phyloP scores from a whole-genome alignment of 2,797 vertebrate species.

The Ceryle rudis region DNA sequence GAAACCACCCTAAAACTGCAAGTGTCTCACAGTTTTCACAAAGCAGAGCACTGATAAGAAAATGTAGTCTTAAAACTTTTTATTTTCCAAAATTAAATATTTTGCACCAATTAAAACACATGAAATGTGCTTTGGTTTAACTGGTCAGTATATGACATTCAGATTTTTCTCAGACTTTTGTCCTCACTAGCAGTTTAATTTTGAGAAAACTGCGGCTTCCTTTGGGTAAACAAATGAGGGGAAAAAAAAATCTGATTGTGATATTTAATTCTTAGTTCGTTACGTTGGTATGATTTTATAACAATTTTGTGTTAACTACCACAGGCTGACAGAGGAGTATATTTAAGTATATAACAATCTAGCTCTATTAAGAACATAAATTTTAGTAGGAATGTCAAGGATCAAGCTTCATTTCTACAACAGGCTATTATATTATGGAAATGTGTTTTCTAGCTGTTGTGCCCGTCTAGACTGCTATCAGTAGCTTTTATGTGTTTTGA shows the following conservation, averaged over 20 bases:
- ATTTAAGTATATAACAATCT: not conserved
- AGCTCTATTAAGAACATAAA: not conserved
- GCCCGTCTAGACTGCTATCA: constrained; percentile 51
- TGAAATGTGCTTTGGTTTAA: not conserved
- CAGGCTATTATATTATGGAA: constrained; percentile 30
- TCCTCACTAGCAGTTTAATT: not conserved
- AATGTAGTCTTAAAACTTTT: not conserved
- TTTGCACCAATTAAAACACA: not conserved
- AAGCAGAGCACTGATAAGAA: not conserved
- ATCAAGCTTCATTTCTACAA: not conserved
- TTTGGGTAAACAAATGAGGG: not conserved
- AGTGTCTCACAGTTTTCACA: not conserved
- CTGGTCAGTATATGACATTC: not conserved
- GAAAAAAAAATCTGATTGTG: not conserved
- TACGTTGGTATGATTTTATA: not conserved
- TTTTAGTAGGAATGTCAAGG: not conserved
- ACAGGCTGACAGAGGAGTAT: not conserved
- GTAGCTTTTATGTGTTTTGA: constrained; percentile 58
- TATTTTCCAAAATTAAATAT: not conserved
- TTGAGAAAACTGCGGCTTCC: not conserved
- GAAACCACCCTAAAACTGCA: not conserved
- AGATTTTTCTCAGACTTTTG: not conserved
- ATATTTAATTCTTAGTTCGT: not conserved
- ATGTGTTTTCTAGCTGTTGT: constrained; percentile 48
- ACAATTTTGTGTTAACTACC: not conserved